Evolutionary conservation across 2,888 invertebrate species (phyloP), one percentile per base, ranked within the genome.

Genomic region (Agriopis marginaria): DNA sequence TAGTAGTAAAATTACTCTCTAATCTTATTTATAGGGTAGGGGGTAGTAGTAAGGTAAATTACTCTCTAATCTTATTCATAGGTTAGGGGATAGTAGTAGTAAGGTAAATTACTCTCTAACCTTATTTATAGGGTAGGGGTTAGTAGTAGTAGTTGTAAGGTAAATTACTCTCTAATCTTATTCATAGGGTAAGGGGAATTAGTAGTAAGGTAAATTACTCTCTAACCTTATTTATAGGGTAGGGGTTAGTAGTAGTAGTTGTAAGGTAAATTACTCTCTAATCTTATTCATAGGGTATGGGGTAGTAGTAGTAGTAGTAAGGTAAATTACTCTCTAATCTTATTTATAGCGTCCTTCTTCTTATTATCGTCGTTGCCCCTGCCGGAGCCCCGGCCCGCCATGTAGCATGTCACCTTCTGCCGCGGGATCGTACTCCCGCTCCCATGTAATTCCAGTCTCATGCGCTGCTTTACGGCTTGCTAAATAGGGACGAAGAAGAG

Each of bases 401-500:
- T 82, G 69, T 84, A 90, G 71, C 89, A 89, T 0, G 81, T 70
- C 10, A 87, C 47, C 0, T 68, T 74, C 40, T 82, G 83, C 0
- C 80, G 77, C 2, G 63, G 73, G 64, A 82, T 83, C 5, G 68
- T 68, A 51, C 73, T 77, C 0, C 70, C 56, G 1, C 61, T 73
- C 5, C 53, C 23, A 0, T 69, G 71, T 8, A 77, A 2, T 3
- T 69, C 69, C 7, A 78, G 1, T 1, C 80, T 80, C 85, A 88
- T 78, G 0, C 86, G 81, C 51, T 85, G 71, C 23, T 85, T 81
- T 1, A 89, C 84, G 12, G 82, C 84, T 79, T 83, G 73, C 91
- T 91, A 66, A 6, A 73, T 72, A 72, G 7, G 12, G 58, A 62
- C 40, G 40, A 42, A 9, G 3, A 6, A 6, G 42, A 42, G 42